Evolutionary conservation across 2,797 vertebrate genomes (phyloP), one percentile per base, ranked within the genome.

Genomic region (Notolabrus celidotus): DNA sequence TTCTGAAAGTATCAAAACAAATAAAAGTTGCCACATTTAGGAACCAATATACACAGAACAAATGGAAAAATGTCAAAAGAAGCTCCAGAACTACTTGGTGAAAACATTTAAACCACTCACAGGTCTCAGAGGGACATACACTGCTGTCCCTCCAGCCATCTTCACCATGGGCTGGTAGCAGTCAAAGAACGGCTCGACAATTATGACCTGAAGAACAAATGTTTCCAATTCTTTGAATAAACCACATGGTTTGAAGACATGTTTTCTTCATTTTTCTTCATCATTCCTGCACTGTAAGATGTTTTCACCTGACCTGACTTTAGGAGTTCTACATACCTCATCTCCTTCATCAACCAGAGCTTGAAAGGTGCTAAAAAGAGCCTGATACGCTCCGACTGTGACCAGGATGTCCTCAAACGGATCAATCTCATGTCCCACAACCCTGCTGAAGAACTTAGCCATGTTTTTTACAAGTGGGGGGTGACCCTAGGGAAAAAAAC

Each of bases 121-220:
- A 1, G 85, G 96, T 83, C 92, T 96, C 59, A 99, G 88, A 0
- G 96, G 89, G 5, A 99, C 80, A 68, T 94, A 99, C 39, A 97
- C 93, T 0, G 95, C 89, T 11, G 36, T 94, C 49, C 97, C 98
- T 38, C 96, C 95, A 1, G 95, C 95, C 96, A 98, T 99, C 82
- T 86, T 90, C 12, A 96, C 95, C 97, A 99, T 99, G 0, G 95
- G 89, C 72, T 97, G 94, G 17, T 98, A 99, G 92, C 97, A 99
- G 88, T 99, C 97, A 0, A 99, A 99, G 82, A 93, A 98, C 0
- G 98, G 98, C 71, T 99, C 98, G 1, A 99, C 89, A 67, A 99
- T 95, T 84, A 99, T 96, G 52, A 99, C 98, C 98, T 99, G 83
- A 20, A 75, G 79, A 5, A 71, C 6, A 50, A 41, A 55, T 47